Base-by-base conservation (phyloP, 1,140 invertebrate species). In the Batillaria attramentaria region DNA sequence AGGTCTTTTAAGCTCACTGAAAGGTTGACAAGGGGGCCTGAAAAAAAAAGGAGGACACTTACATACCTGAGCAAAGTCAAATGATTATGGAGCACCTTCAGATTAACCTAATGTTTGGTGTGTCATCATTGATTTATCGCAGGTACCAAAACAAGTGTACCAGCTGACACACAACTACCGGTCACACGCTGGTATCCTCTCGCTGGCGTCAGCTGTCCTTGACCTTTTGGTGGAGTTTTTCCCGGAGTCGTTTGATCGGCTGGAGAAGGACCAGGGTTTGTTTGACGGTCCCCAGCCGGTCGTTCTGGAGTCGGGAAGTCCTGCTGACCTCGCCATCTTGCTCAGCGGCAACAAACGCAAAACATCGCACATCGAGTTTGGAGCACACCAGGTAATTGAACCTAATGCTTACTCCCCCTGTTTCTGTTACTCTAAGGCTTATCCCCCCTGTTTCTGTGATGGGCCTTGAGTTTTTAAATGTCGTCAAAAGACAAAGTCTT, bases 161-260 rank as follows among this genome's bases (percentile, higher is more conserved):
- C 86, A 87, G 72, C 80, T 90, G 35, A 89, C 86, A 13, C 85
- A 89, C 79, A 90, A 89, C 79, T 90, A 89, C 77, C 75, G 87
- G 31, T 89, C 88, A 18, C 89, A 90, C 75, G 83, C 85, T 16
- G 88, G 89, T 0, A 89, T 90, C 78, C 83, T 90, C 39, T 83
- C 81, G 31, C 79, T 90, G 20, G 89, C 89, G 13, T 84, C 88
- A 4, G 84, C 87, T 81, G 83, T 90, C 33, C 80, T 90, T 31
- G 88, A 89, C 65, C 80, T 90, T 1, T 79, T 90, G 84, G 77
- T 86, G 20, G 82, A 86, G 57, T 87, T 88, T 50, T 90, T 90
- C 81, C 88, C 88, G 39, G 87, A 89, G 35, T 89, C 89, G 0
- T 90, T 89, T 83, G 89, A 90, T 75, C 79, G 81, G 31, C 83